Evolutionary conservation across 2,113 vertebrate species (phyloP).

Genomic region (Sialia sialis): DNA sequence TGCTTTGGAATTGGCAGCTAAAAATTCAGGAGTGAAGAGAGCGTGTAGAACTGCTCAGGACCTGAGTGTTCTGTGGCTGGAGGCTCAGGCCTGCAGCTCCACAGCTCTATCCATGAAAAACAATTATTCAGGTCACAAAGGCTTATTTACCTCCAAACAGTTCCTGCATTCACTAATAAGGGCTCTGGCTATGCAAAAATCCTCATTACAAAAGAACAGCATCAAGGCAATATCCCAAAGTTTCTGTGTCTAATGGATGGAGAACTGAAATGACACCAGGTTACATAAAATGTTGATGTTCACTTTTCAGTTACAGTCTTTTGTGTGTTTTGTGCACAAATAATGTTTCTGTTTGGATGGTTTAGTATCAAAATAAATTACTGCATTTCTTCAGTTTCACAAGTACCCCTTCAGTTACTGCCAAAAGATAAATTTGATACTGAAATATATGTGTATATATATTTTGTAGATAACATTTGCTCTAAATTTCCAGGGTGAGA

Average conservation of each 20-base stretch:
- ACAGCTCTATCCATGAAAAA: background rate
- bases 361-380: background rate
- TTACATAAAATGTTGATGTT: background rate
- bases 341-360: background rate
- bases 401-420: background rate
- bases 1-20: background rate
- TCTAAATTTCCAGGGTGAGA: background rate
- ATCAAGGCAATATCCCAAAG: background rate
- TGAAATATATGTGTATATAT: background rate
- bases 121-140: background rate
- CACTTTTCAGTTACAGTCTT: background rate
- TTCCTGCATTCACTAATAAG: background rate
- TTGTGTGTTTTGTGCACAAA: background rate
- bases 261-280: background rate
- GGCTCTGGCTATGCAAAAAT: background rate
- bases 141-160: background rate
- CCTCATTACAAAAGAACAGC: background rate
- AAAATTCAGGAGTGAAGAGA: background rate
- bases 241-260: background rate
- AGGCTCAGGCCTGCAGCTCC: background rate
- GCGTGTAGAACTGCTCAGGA: fast-evolving
- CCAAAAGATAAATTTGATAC: background rate
- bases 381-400: background rate
- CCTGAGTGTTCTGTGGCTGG: background rate
- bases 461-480: background rate